Conservation (phyloP, 1,140 invertebrate species). For the Heliconius melpomene region DNA sequence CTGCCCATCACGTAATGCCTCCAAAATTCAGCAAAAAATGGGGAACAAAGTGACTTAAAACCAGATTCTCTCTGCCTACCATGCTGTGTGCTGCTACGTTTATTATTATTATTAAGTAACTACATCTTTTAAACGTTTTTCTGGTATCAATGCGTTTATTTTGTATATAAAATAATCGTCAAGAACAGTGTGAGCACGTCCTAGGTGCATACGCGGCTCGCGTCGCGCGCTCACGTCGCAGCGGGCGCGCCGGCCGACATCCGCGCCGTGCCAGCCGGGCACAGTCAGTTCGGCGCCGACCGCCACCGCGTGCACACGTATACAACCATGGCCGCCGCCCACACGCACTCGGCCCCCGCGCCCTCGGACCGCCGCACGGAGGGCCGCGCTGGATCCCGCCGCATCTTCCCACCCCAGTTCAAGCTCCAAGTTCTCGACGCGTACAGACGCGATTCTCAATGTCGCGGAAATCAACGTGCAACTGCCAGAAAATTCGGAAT, state of each 20-base stretch:
- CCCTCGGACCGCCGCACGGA: conserved; percentile 81
- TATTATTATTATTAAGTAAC: too few species aligned
- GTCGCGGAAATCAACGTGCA: conserved; percentile 91
- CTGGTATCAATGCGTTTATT: background rate
- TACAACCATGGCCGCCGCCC: conserved; percentile 65
- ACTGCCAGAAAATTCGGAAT: conserved; percentile 93
- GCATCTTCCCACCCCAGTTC: conserved; percentile 92
- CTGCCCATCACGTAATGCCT: too few species aligned
- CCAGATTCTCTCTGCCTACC: too few species aligned
- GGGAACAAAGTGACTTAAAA: too few species aligned
- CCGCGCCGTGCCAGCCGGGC: conserved; percentile 58
- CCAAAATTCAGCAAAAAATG: too few species aligned
- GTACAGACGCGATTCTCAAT: conserved; percentile 90
- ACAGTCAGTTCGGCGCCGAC: conserved; percentile 79
- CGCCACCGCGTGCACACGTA: conserved; percentile 67
- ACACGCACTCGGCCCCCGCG: conserved; percentile 69
- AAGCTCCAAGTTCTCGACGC: conserved; percentile 93
- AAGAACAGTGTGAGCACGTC: conserved; percentile 46
- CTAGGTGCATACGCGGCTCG: conserved; percentile 68
- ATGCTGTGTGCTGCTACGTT: too few species aligned
- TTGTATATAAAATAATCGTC: background rate
- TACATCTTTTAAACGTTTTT: too few species aligned
- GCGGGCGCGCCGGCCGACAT: conserved; percentile 80
- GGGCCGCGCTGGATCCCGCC: conserved; percentile 84
- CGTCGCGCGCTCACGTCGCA: conserved; percentile 77